A percentile compares a stretch with the other conserved stretches of the same genome.
Evolutionary conservation across 2,888 invertebrate genomes (phyloP).

Genomic region (Platycnemis pennipes): DNA sequence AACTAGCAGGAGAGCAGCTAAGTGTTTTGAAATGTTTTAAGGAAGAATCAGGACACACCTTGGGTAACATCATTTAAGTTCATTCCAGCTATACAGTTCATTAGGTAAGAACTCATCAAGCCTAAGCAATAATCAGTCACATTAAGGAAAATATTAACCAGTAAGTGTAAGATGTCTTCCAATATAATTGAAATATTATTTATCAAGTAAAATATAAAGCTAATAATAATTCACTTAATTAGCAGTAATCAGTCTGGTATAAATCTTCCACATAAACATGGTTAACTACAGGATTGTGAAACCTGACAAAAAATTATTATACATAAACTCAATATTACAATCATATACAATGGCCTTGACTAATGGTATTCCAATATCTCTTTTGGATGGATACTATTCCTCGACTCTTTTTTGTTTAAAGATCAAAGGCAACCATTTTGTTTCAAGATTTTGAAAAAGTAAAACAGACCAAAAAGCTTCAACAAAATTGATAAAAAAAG

Average conservation of each 20-base stretch:
- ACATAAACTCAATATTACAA: background rate
- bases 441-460: no score
- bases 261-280: background rate
- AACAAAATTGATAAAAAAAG: no score
- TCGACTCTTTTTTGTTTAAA: background rate
- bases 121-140: conserved; percentile 26
- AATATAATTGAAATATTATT: background rate
- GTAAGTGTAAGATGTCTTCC: background rate
- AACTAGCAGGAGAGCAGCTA: no score
- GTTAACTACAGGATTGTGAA: background rate
- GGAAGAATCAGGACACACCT: no score
- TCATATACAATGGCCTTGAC: background rate
- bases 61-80: conserved; percentile 57
- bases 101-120: background rate
- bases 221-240: background rate
- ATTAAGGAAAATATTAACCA: background rate
- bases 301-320: background rate
- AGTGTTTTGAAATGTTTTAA: no score
- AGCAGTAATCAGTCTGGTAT: conserved; percentile 1
- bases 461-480: no score
- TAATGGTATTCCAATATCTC: background rate
- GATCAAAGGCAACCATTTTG: background rate
- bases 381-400: background rate
- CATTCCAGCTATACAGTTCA: conserved; percentile 27
- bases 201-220: background rate